phyloP scores from a whole-genome alignment of 2,888 invertebrate species.

The Erebia ligea region DNA sequence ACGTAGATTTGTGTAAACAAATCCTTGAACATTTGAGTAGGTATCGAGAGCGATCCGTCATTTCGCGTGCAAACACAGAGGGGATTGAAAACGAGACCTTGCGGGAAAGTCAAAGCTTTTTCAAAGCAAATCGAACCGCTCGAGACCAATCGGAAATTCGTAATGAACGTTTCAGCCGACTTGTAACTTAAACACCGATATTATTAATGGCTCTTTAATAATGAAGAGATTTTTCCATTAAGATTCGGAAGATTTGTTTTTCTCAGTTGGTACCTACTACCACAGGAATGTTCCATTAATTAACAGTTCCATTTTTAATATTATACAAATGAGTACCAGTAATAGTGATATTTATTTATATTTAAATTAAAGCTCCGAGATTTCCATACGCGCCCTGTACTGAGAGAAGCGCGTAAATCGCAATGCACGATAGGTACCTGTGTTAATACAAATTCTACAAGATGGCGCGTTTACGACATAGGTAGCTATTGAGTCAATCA shows the following conservation, averaged over 20 bases:
- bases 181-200: not conserved
- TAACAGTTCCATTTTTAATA: no score
- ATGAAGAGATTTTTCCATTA: not conserved
- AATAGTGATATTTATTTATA: no score
- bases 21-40: slow-evolving; percentile 10
- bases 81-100: slow-evolving; percentile 20
- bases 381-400: no score
- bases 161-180: slow-evolving; percentile 5
- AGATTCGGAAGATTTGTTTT: not conserved
- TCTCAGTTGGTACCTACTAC: no score
- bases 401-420: no score
- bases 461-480: no score
- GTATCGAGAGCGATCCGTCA: slow-evolving; percentile 21
- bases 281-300: no score
- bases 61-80: slow-evolving; percentile 19
- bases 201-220: slow-evolving; percentile 5
- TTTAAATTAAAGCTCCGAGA: no score
- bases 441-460: no score
- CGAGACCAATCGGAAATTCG: slow-evolving; percentile 11
- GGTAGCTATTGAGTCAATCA: no score
- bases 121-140: slow-evolving; percentile 20
- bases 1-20: slow-evolving; percentile 10
- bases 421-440: no score
- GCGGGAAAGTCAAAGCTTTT: slow-evolving; percentile 19
- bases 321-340: no score